Percentiles rank a stretch among this genome's conserved stretches.
Evolutionary conservation across 2,113 vertebrate species (phyloP).

Genomic region (Cisticola juncidis): DNA sequence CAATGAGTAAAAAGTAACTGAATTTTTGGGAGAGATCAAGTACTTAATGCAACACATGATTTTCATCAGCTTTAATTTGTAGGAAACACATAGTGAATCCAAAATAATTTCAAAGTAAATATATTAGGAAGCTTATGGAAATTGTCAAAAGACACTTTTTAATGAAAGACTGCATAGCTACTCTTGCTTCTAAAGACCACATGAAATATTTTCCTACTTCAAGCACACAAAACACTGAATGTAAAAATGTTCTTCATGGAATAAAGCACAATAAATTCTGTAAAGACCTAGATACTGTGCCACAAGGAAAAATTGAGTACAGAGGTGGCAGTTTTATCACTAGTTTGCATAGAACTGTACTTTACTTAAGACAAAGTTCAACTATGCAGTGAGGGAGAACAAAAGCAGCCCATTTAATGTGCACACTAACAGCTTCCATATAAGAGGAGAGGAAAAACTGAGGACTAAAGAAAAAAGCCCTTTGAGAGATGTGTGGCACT

Average conservation of each 20-base stretch:
- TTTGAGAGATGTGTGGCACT: accelerated
- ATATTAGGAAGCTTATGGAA: background rate
- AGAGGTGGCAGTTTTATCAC: background rate
- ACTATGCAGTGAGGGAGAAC: background rate
- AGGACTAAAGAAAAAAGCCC: background rate
- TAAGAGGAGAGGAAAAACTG: background rate
- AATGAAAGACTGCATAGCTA: background rate
- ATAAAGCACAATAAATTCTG: background rate
- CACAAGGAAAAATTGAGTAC: background rate
- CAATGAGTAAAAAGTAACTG: background rate
- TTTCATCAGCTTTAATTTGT: background rate
- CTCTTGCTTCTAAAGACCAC: background rate
- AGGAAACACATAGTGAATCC: background rate
- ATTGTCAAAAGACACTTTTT: background rate
- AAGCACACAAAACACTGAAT: background rate
- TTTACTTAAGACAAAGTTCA: background rate
- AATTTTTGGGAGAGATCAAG: background rate
- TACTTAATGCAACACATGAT: background rate
- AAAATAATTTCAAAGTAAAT: slow-evolving; percentile 23
- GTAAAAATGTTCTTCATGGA: background rate
- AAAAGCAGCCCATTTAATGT: background rate
- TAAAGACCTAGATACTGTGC: background rate
- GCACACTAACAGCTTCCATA: background rate
- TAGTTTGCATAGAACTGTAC: background rate
- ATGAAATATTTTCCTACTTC: background rate